A percentile compares a stretch with the other conserved stretches of the same genome.
Conservation (phyloP, 1,140 invertebrate genomes). For the Adoxophyes honmai region DNA sequence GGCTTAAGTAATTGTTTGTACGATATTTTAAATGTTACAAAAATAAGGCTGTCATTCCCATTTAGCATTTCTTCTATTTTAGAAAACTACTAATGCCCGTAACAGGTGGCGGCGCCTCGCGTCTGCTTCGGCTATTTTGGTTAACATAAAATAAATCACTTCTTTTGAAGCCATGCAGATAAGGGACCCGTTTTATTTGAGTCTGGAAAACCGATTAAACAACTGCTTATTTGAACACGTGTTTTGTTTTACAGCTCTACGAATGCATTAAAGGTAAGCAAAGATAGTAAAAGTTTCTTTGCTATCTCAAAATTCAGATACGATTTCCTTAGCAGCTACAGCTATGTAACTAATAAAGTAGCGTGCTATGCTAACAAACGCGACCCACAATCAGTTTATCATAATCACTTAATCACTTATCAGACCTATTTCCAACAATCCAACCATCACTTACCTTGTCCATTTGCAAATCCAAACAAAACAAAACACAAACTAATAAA, state of each 20-base stretch:
- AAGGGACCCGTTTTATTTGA: conserved; percentile 34
- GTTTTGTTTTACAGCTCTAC: neutral
- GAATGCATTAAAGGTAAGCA: neutral
- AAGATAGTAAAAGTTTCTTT: neutral
- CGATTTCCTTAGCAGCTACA: neutral
- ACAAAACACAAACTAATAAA: conserved; percentile 40
- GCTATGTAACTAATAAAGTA: neutral
- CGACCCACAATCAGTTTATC: too few species aligned
- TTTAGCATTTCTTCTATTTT: conserved; percentile 52
- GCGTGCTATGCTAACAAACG: neutral
- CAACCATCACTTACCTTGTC: conserved; percentile 46
- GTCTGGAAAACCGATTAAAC: conserved; percentile 14
- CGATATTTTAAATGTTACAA: too few species aligned
- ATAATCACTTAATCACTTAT: neutral
- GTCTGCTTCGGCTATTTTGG: conserved; percentile 53
- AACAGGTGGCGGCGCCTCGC: conserved; percentile 48
- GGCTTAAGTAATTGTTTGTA: too few species aligned
- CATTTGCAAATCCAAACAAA: conserved; percentile 34
- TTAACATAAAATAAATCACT: conserved; percentile 53
- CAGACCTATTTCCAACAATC: conserved; percentile 11
- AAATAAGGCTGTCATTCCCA: conserved; percentile 61
- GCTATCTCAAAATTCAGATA: neutral
- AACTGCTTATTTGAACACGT: conserved; percentile 13
- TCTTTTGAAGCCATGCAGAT: conserved; percentile 55
- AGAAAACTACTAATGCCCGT: conserved; percentile 40